Conservation (phyloP, 2,113 vertebrate genomes). For the Dipodomys stephensi region DNA sequence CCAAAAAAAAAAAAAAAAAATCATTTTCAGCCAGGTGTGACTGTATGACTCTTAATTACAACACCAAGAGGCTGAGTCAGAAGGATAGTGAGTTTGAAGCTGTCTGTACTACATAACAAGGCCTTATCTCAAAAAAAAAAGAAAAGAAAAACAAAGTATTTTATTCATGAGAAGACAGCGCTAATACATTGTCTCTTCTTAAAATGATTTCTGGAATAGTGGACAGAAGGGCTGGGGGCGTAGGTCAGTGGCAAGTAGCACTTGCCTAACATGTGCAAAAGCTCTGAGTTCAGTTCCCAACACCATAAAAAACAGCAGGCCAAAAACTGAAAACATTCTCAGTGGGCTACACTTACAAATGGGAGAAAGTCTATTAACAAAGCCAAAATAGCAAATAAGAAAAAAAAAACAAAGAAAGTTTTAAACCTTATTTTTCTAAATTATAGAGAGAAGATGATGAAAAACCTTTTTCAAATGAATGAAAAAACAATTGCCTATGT, state of each 20-base stretch:
- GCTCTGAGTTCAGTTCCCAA: background rate
- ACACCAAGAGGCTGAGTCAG: background rate
- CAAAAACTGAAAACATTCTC: conserved; percentile 25
- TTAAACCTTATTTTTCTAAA: conserved; percentile 50
- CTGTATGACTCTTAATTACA: background rate
- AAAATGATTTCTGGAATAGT: conserved; percentile 52
- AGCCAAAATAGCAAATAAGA: background rate
- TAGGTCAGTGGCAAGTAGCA: background rate
- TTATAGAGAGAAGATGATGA: conserved; percentile 40
- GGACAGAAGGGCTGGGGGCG: background rate
- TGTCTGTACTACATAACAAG: background rate
- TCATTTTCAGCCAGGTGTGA: background rate
- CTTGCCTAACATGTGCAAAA: background rate
- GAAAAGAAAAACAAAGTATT: background rate
- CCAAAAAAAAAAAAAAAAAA: conserved; percentile 44
- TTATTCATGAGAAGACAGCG: conserved; percentile 17
- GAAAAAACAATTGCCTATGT: conserved; percentile 10
- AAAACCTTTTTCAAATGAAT: conserved; percentile 15
- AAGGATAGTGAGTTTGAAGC: background rate
- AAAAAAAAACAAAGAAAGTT: background rate
- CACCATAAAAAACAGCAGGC: background rate
- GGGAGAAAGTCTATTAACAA: conserved; percentile 41
- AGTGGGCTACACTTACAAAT: conserved; percentile 2
- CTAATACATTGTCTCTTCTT: conserved; percentile 51
- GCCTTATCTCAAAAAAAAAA: background rate